Conservation (phyloP, 2,888 invertebrate genomes). For the Tachina grossa region DNA sequence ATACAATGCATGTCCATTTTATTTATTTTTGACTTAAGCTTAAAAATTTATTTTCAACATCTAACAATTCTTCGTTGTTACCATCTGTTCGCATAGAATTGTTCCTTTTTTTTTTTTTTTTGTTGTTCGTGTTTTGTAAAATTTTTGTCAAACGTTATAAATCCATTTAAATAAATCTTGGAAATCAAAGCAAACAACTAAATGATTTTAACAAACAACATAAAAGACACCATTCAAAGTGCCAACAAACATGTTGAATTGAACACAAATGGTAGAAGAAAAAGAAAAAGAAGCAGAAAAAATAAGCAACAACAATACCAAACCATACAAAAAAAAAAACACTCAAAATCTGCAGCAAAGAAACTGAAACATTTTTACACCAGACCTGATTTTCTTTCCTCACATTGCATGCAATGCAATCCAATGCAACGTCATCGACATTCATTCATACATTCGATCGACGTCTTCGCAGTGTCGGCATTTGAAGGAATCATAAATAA, state of each 20-base stretch:
- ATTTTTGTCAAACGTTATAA: constrained; percentile 67
- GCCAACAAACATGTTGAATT: constrained; percentile 70
- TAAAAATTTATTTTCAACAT: neutral
- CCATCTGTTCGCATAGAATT: constrained; percentile 23
- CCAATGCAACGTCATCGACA: constrained; percentile 13
- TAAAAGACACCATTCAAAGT: constrained; percentile 64
- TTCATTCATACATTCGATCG: constrained; percentile 33
- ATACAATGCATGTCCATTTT: neutral
- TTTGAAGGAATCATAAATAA: constrained; percentile 63
- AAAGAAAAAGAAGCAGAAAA: neutral
- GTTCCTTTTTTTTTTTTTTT: neutral
- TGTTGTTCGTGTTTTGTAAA: constrained; percentile 22
- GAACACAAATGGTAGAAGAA: constrained; percentile 16
- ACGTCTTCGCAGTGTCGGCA: constrained; percentile 55
- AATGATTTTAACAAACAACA: constrained; percentile 77
- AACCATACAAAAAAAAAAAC: constrained; percentile 17
- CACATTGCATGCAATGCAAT: constrained; percentile 53
- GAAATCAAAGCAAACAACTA: constrained; percentile 69
- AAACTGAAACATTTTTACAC: constrained; percentile 38
- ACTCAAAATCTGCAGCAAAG: constrained; percentile 10
- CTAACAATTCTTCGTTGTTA: constrained; percentile 8
- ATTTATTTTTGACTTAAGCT: neutral
- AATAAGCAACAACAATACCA: neutral
- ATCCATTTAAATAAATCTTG: constrained; percentile 67
- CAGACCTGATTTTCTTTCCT: constrained; percentile 57